Percentiles rank a stretch among this genome's conserved stretches.
These are phyloP conservation scores for Scaptomyza parva DNA, from an alignment of 2,888 invertebrate genomes.

Conservation along the genomic window DNA sequence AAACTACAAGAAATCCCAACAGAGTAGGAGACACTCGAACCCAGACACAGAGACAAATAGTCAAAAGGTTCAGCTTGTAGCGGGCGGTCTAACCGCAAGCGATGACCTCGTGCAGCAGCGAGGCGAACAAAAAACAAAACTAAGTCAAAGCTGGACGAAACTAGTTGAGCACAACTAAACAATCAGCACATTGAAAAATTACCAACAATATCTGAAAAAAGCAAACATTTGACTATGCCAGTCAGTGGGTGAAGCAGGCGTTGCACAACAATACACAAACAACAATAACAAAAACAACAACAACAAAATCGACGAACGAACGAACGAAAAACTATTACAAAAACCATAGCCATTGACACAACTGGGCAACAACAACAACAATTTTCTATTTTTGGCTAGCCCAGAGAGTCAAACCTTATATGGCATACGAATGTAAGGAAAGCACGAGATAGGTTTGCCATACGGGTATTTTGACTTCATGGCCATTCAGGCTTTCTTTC, in stretches of 20 bases:
- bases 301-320: too few species aligned
- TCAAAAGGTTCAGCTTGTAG: slow-evolving; percentile 25
- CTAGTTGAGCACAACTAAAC: slow-evolving; percentile 33
- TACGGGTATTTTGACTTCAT: slow-evolving; percentile 23
- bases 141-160: slow-evolving; percentile 65
- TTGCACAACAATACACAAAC: slow-evolving; percentile 30
- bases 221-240: slow-evolving; percentile 20
- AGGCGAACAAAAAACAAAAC: slow-evolving; percentile 56
- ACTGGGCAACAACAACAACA: slow-evolving; percentile 50
- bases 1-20: slow-evolving; percentile 44
- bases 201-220: slow-evolving; percentile 37
- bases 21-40: slow-evolving; percentile 57
- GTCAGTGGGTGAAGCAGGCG: slow-evolving; percentile 29
- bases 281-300: slow-evolving; percentile 7
- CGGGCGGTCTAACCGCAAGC: slow-evolving; percentile 63
- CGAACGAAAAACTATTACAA: slow-evolving; percentile 13
- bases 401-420: slow-evolving; percentile 55
- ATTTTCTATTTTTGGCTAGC: slow-evolving; percentile 35
- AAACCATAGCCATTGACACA: slow-evolving; percentile 59
- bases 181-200: slow-evolving; percentile 66
- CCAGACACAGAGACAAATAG: slow-evolving; percentile 27
- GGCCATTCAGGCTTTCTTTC: slow-evolving; percentile 14
- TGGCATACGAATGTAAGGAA: slow-evolving; percentile 30
- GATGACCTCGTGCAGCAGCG: slow-evolving; percentile 74
- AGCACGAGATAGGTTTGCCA: slow-evolving; percentile 38